Conservation (phyloP, 30 jellyfish, hydroid and myxozoan genomes). For the Haliclystus octoradiatus region DNA sequence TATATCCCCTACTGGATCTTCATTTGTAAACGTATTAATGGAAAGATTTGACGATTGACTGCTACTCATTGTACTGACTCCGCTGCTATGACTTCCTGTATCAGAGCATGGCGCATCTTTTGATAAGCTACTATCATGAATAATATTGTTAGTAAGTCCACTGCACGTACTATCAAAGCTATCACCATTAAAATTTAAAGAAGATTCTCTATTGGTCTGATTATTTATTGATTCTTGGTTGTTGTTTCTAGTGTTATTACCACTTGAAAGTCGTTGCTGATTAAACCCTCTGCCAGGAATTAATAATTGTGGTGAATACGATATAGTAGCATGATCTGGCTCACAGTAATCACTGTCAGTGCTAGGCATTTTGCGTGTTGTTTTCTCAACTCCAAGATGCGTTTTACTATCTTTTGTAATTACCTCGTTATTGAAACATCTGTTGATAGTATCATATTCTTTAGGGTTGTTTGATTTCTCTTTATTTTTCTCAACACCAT, state of each 20-base stretch:
- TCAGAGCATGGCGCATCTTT: slow-evolving; percentile 28
- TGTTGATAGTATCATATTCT: neutral
- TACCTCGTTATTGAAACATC: too few relatives aligned
- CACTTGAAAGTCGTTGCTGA: slow-evolving; percentile 2
- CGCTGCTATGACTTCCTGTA: slow-evolving; percentile 64
- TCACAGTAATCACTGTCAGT: slow-evolving; percentile 1
- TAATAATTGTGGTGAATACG: neutral
- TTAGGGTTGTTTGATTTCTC: neutral
- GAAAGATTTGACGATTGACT: slow-evolving; percentile 53
- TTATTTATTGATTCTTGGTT: neutral
- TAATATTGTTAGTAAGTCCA: too few relatives aligned
- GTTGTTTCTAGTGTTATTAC: neutral
- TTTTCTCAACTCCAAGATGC: neutral
- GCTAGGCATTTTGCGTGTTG: neutral
- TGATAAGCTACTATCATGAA: neutral
- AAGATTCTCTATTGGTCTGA: neutral
- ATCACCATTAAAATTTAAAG: neutral
- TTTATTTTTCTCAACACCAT: neutral
- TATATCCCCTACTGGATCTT: slow-evolving; percentile 42
- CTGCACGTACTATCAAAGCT: neutral
- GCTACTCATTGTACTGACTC: slow-evolving; percentile 73
- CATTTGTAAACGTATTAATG: slow-evolving; percentile 20
- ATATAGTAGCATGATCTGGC: neutral
- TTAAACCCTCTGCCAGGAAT: slow-evolving; percentile 9
- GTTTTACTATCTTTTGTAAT: neutral